Evolutionary conservation across 2,113 vertebrate genomes (phyloP).

Genomic region (Pteronura brasiliensis): DNA sequence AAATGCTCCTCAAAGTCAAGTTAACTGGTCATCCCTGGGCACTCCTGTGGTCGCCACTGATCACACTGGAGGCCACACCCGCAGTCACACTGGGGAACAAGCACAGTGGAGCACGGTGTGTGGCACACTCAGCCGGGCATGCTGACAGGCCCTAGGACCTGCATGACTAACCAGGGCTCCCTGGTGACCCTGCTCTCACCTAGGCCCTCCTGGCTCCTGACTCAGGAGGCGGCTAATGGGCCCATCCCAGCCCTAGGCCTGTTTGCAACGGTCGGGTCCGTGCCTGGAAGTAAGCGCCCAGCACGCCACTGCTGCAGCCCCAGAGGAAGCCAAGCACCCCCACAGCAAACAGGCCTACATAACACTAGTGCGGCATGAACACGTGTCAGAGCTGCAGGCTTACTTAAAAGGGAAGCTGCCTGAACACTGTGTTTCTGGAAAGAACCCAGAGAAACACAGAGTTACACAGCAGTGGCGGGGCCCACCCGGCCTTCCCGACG

Average conservation of each 20-base stretch:
- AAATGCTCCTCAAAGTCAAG: not conserved
- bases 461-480: not conserved
- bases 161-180: no score
- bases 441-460: not conserved
- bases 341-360: not conserved
- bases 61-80: not conserved
- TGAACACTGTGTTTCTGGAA: no score
- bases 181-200: not conserved
- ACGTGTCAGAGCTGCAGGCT: not conserved
- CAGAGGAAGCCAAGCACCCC: not conserved
- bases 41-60: rapidly evolving
- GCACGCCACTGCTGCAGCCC: no score
- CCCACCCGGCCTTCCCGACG: not conserved
- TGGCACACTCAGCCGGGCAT: not conserved
- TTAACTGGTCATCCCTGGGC: rapidly evolving
- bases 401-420: no score
- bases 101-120: rapidly evolving
- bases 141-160: not conserved
- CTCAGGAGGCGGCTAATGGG: not conserved
- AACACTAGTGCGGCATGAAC: rapidly evolving
- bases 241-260: rapidly evolving
- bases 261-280: rapidly evolving
- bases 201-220: not conserved
- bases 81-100: not conserved
- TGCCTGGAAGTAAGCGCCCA: not conserved